These are phyloP conservation scores for Heteronetta atricapilla DNA, from an alignment of 2,113 vertebrate species.

Conservation along the genomic window DNA sequence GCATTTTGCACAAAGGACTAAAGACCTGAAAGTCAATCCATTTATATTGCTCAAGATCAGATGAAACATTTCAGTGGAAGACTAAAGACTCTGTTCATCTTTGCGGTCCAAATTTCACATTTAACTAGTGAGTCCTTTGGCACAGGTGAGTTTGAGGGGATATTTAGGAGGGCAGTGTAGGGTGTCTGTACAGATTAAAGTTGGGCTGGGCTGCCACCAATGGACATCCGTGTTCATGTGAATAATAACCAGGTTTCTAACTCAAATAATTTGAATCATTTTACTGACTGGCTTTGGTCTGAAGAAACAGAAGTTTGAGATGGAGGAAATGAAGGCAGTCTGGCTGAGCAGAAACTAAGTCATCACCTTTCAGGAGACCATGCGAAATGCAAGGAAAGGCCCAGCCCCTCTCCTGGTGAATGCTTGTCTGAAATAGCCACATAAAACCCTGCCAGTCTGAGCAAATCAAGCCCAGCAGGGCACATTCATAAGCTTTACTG, in stretches of 20 bases:
- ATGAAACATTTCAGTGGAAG: background rate
- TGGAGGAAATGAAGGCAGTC: background rate
- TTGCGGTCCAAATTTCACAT: background rate
- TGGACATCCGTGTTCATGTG: background rate
- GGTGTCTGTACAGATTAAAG: background rate
- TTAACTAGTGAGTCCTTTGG: background rate
- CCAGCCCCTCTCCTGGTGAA: background rate
- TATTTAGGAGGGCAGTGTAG: background rate
- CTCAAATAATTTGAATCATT: background rate
- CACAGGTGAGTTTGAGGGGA: background rate
- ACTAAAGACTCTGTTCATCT: background rate
- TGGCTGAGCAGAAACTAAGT: background rate
- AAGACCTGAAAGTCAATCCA: background rate
- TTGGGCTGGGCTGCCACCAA: background rate
- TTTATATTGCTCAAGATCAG: background rate
- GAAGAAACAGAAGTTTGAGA: background rate
- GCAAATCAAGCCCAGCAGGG: slow-evolving; percentile 2
- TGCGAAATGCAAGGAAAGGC: background rate
- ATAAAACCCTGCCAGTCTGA: background rate
- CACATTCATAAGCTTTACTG: background rate
- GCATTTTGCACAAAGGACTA: background rate
- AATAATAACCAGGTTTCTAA: background rate
- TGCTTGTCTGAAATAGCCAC: background rate
- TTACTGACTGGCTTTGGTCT: background rate
- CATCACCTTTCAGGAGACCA: background rate